Percentiles rank a stretch among this genome's conserved stretches.
phyloP scores from a whole-genome alignment of 1,140 invertebrate species.

The Manduca sexta region DNA sequence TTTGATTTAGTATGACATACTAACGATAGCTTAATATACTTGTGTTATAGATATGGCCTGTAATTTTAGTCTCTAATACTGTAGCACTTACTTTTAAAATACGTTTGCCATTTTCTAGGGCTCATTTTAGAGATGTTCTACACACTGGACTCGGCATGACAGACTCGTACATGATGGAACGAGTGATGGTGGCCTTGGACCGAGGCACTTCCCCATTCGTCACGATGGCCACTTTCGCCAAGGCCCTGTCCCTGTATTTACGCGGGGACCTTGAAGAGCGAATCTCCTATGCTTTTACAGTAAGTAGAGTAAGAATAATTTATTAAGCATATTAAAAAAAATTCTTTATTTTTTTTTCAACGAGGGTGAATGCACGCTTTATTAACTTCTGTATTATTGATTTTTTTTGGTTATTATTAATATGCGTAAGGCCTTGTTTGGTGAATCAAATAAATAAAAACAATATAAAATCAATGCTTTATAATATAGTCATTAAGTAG shows the following conservation, averaged over 20 bases:
- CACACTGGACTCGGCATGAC: slow-evolving; percentile 82
- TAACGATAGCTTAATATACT: too few relatives aligned
- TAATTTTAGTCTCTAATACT: neutral
- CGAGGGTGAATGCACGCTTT: too few relatives aligned
- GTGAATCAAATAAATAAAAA: too few relatives aligned
- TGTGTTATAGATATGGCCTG: too few relatives aligned
- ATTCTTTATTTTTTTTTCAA: too few relatives aligned
- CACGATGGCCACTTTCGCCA: slow-evolving; percentile 78
- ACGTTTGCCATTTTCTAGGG: slow-evolving; percentile 23
- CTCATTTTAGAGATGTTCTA: slow-evolving; percentile 79
- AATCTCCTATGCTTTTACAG: slow-evolving; percentile 78
- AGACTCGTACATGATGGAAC: slow-evolving; percentile 79
- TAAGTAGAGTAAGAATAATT: slow-evolving; percentile 42
- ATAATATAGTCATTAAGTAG: too few relatives aligned
- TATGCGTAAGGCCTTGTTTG: too few relatives aligned
- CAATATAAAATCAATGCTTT: too few relatives aligned
- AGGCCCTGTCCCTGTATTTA: slow-evolving; percentile 79
- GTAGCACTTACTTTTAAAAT: neutral
- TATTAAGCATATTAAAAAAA: too few relatives aligned
- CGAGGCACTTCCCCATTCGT: slow-evolving; percentile 76
- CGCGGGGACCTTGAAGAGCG: slow-evolving; percentile 79
- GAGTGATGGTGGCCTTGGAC: slow-evolving; percentile 75
- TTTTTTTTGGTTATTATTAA: too few relatives aligned
- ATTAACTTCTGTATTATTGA: too few relatives aligned
- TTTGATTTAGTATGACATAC: too few relatives aligned